A percentile compares a stretch with the other conserved stretches of the same genome.
Evolutionary conservation across 64 coral and sea anemone genomes (phyloP).

Genomic region (Exaiptasia diaphana): DNA sequence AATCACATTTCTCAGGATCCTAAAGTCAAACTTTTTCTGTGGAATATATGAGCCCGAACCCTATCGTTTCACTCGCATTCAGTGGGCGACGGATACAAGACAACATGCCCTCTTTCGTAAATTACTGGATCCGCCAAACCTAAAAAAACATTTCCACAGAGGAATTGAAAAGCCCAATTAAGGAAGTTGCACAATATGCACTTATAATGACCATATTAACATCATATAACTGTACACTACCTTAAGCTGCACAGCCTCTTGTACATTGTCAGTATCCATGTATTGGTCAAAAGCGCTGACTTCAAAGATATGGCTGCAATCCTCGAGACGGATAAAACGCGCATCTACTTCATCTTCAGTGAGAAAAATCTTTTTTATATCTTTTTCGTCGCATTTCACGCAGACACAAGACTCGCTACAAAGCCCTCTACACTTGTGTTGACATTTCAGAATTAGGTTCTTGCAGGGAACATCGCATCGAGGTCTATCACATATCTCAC

Average conservation of each 20-base stretch:
- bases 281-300: conserved; percentile 50
- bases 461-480: conserved; percentile 42
- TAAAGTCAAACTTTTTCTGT: too few species aligned
- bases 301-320: conserved; percentile 83
- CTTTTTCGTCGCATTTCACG: conserved; percentile 7
- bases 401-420: conserved; percentile 53
- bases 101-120: too few species aligned
- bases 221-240: too few species aligned
- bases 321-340: conserved; percentile 60
- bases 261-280: not conserved
- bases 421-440: conserved; percentile 24
- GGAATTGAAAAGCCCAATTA: too few species aligned
- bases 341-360: conserved; percentile 52
- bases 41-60: too few species aligned
- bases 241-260: not conserved
- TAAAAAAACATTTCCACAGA: too few species aligned
- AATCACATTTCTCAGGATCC: too few species aligned
- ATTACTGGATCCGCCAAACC: too few species aligned
- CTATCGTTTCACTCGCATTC: too few species aligned
- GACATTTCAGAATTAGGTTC: not conserved
- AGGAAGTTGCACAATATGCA: too few species aligned
- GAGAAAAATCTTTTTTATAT: conserved; percentile 19
- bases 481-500: conserved; percentile 42
- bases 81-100: too few species aligned
- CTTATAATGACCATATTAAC: too few species aligned